Percentiles rank a stretch among this genome's conserved stretches.
phyloP scores from a whole-genome alignment of 1,140 invertebrate species.

The Manduca sexta region DNA sequence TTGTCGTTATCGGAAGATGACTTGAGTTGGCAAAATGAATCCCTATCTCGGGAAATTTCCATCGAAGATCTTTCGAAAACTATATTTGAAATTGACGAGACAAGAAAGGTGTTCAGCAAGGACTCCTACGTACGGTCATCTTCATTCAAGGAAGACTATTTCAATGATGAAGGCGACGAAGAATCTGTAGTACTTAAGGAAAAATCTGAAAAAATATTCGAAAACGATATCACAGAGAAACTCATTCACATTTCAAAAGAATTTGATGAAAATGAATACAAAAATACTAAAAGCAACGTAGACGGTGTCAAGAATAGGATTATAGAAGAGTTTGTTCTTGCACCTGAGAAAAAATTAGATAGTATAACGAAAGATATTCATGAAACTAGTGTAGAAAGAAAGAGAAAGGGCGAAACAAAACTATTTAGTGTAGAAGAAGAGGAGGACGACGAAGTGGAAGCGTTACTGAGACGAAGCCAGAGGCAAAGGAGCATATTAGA shows the following conservation, averaged over 20 bases:
- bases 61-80: constrained; percentile 72
- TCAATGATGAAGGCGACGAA: constrained; percentile 54
- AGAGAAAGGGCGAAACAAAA: constrained; percentile 38
- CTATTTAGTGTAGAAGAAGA: constrained; percentile 66
- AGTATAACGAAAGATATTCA: constrained; percentile 54
- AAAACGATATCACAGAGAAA: constrained; percentile 75
- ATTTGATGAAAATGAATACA: constrained; percentile 53
- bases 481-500: constrained; percentile 80
- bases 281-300: constrained; percentile 42
- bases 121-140: constrained; percentile 65
- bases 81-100: constrained; percentile 66
- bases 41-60: constrained; percentile 75
- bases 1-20: constrained; percentile 79
- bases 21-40: constrained; percentile 70
- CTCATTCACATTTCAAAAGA: constrained; percentile 61
- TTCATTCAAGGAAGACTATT: constrained; percentile 69
- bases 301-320: constrained; percentile 57
- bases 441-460: constrained; percentile 75
- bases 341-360: constrained; percentile 39
- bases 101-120: constrained; percentile 64
- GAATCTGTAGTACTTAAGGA: constrained; percentile 59
- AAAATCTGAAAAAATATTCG: constrained; percentile 61
- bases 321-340: constrained; percentile 55
- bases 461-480: constrained; percentile 77
- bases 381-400: constrained; percentile 54